Evolutionary conservation across 1,140 invertebrate genomes (phyloP).

Genomic region (Bombyx mandarina): DNA sequence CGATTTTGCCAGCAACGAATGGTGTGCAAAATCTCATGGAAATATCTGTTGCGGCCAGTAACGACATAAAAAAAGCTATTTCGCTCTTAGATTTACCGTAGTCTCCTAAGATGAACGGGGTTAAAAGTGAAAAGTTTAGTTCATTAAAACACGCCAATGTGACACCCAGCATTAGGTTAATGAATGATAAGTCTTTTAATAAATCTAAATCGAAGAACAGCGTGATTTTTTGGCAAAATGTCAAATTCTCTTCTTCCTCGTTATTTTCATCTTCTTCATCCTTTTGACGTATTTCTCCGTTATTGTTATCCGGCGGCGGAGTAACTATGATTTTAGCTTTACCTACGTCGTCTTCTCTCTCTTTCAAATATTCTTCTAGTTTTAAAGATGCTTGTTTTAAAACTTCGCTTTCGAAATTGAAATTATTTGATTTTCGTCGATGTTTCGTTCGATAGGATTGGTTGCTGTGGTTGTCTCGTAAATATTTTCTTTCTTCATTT

Average conservation of each 20-base stretch:
- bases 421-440: conserved; percentile 56
- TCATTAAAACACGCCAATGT: conserved; percentile 78
- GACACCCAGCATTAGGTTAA: conserved; percentile 75
- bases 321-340: conserved; percentile 42
- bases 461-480: conserved; percentile 60
- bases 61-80: conserved; percentile 75
- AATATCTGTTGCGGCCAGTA: conserved; percentile 73
- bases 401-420: conserved; percentile 63
- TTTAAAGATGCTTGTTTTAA: conserved; percentile 62
- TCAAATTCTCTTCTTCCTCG: conserved; percentile 43
- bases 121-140: conserved; percentile 78
- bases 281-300: conserved; percentile 36
- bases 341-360: conserved; percentile 33
- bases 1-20: conserved; percentile 74
- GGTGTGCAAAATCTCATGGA: conserved; percentile 74
- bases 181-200: conserved; percentile 75
- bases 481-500: conserved; percentile 50
- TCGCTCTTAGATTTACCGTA: conserved; percentile 71
- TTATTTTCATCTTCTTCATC: conserved; percentile 23
- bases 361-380: conserved; percentile 58
- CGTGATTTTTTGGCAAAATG: conserved; percentile 67
- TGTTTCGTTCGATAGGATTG: conserved; percentile 43
- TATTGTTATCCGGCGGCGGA: conserved; percentile 15
- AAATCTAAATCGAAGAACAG: conserved; percentile 78
- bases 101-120: conserved; percentile 78